Evolutionary conservation across 2,113 vertebrate species (phyloP), one percentile per base, ranked within the genome.

Genomic region (Egretta garzetta): DNA sequence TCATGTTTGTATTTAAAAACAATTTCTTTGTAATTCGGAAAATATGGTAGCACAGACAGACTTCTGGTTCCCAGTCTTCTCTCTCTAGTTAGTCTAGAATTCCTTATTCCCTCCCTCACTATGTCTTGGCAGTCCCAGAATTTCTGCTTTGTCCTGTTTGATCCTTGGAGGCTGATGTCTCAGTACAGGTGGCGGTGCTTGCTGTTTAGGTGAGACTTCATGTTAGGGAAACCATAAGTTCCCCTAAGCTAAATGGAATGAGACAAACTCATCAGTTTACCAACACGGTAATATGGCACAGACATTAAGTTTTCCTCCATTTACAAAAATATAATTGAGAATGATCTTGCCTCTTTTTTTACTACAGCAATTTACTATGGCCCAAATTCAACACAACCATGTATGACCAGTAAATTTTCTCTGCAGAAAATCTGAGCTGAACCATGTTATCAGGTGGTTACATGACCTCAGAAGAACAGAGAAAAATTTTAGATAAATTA

Each of bases 261-360:
- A 52, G 15, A 30, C 32, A 74, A 81, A 59, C 14, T 64, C 30
- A 43, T 15, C 21, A 20, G 27, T 72, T 91, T 79, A 63, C 26
- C 64, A 75, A 60, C 30, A 35, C 32, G 2, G 26, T 63, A 68
- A 39, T 12, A 58, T 0, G 0, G 19, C 23, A 20, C 5, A 58
- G 3, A 13, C 0, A 0, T 16, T 23, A 64, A 56, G 19, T n/a
- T 73, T n/a, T 74, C 50, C 19, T 32, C 37, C n/a, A 23, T 41
- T 33, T 55, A 77, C 22, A 74, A 59, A 74, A 88, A 59, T 2
- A 3, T 4, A 89, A 75, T 2, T 21, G 13, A 72, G 10, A 86
- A 77, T 19, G 20, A 56, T 14, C 24, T 39, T 63, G 4, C 37
- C 7, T 73, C 15, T 63, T 28, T 33, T 41, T 62, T 49, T 8